phyloP scores from a whole-genome alignment of 1,140 invertebrate genomes.

The Drosophila ambigua region DNA sequence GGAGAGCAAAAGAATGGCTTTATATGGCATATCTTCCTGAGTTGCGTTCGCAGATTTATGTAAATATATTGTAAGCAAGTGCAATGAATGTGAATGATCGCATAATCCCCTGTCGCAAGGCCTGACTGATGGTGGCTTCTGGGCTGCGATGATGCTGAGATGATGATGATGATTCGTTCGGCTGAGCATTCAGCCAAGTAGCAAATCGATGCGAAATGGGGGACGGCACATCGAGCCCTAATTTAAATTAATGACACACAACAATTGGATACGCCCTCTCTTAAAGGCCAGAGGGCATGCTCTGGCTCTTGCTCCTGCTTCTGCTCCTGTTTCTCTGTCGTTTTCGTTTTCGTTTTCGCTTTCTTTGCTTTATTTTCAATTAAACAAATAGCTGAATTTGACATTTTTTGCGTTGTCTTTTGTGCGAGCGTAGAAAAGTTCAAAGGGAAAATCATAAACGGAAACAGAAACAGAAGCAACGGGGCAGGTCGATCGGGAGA shows the following conservation, averaged over 20 bases:
- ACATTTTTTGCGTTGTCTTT: constrained; percentile 59
- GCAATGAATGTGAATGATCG: constrained; percentile 4
- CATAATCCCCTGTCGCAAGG: constrained; percentile 23
- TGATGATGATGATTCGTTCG: too few species aligned
- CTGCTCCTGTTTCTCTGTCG: not conserved
- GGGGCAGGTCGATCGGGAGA: constrained; percentile 23
- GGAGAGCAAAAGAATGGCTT: too few species aligned
- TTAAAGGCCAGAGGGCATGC: not conserved
- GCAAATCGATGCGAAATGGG: constrained; percentile 31
- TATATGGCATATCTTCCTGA: too few species aligned
- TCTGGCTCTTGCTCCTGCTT: not conserved
- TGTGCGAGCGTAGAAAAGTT: constrained; percentile 42
- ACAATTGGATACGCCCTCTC: constrained; percentile 62
- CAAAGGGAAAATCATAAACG: constrained; percentile 72
- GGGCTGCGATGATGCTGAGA: too few species aligned
- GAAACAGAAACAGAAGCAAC: constrained; percentile 43
- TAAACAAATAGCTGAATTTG: constrained; percentile 82
- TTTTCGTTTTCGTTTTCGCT: not conserved
- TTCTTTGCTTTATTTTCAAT: constrained; percentile 64
- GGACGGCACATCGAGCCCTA: constrained; percentile 26
- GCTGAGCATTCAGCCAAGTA: constrained; percentile 36
- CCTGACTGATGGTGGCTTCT: too few species aligned
- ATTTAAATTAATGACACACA: constrained; percentile 77
- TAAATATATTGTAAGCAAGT: too few species aligned
- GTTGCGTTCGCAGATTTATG: too few species aligned